phyloP scores from a whole-genome alignment of 2,113 vertebrate species.

The Nanger granti region DNA sequence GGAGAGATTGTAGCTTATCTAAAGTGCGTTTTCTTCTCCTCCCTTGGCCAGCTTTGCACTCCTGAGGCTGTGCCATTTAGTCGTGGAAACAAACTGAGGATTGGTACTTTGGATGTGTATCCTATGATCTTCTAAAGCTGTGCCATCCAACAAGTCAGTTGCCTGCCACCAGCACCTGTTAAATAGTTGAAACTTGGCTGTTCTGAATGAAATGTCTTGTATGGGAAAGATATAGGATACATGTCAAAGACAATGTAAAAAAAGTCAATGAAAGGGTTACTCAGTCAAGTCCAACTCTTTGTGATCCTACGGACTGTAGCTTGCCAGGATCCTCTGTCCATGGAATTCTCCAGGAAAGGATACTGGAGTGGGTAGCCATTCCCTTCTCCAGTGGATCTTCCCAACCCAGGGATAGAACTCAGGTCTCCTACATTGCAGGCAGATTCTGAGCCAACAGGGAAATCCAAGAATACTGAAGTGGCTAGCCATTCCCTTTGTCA shows the following conservation, averaged over 20 bases:
- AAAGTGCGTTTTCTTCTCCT: neutral
- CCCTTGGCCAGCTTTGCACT: neutral
- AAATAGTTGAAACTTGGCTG: neutral
- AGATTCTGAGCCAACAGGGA: neutral
- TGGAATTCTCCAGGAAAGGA: neutral
- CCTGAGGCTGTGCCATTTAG: neutral
- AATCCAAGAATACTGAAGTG: neutral
- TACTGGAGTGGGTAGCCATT: neutral
- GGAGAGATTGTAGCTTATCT: neutral
- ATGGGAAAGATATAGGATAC: neutral
- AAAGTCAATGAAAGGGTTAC: neutral
- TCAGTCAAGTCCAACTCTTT: neutral
- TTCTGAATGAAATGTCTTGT: neutral
- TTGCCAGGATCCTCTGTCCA: neutral
- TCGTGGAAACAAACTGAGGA: neutral
- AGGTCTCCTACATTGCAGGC: neutral
- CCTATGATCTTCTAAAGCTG: neutral
- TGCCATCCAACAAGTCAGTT: neutral
- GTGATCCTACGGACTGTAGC: neutral
- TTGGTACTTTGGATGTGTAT: neutral
- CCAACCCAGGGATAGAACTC: neutral
- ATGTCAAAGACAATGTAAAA: neutral
- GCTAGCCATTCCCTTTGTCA: neutral
- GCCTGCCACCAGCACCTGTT: neutral
- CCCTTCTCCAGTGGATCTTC: neutral